Evolutionary conservation across 2,797 vertebrate genomes (phyloP).

Genomic region (Prionace glauca): DNA sequence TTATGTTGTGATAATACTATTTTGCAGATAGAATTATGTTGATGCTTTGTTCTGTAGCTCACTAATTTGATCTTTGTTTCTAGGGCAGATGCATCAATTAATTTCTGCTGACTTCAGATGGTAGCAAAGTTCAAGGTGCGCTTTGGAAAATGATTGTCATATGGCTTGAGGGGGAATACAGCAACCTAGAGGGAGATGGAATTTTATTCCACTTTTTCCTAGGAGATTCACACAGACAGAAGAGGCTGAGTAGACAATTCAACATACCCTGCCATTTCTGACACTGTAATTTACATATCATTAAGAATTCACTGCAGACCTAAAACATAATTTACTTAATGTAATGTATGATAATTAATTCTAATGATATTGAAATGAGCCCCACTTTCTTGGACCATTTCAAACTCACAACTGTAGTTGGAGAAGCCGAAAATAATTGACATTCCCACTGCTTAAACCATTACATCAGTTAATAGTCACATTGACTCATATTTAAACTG

Average conservation of each 20-base stretch:
- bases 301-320: slow-evolving; percentile 40
- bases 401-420: slow-evolving; percentile 12
- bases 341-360: slow-evolving; percentile 42
- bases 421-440: slow-evolving; percentile 37
- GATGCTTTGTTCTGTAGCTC: background rate
- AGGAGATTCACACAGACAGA: slow-evolving; percentile 22
- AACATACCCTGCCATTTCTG: slow-evolving; percentile 31
- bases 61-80: slow-evolving; percentile 32
- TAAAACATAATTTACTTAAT: slow-evolving; percentile 38
- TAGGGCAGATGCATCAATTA: slow-evolving; percentile 36
- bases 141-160: slow-evolving; percentile 34
- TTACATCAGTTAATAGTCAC: background rate
- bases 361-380: slow-evolving; percentile 36
- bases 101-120: slow-evolving; percentile 20
- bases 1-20: background rate
- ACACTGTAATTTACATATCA: slow-evolving; percentile 43
- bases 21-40: slow-evolving; percentile 10
- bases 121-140: slow-evolving; percentile 32
- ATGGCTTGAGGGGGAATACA: slow-evolving; percentile 27
- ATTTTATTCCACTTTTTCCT: slow-evolving; percentile 38
- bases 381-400: slow-evolving; percentile 37
- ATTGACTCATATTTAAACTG: slow-evolving; percentile 31
- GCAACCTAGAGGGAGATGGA: slow-evolving; percentile 22
- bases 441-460: background rate
- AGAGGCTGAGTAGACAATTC: slow-evolving; percentile 35